Base-by-base conservation (phyloP, 2,888 invertebrate species). In the Habrosyne pyritoides region DNA sequence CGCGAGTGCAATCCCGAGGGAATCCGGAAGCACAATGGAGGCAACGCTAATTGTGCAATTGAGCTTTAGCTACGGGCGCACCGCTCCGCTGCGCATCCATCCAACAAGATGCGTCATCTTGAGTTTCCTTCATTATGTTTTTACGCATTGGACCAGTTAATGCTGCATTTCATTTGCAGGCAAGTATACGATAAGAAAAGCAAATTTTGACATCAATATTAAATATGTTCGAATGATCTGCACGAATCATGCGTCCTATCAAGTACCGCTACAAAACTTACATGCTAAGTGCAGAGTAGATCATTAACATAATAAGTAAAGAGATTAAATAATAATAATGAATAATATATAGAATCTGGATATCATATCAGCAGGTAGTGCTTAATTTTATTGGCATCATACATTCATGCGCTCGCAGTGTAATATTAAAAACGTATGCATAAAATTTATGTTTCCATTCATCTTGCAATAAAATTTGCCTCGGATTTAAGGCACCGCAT, bases 21-120 rank as follows among this genome's bases (percentile, higher is more conserved):
- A 90, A 87, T 89, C 90, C 88, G 89, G 88, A 89, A 89, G 82
- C 80, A 71, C 73, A 71, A 74, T 73, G 69, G 67, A 73, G 77
- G 74, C 75, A 80, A 75, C 80, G 71, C 77, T 87, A 86, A 89
- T 89, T 87, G 86, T 87, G 85, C 84, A 88, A 88, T 87, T 83
- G 85, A 83, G 81, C 79, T 82, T 84, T 82, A 81, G 83, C 73
- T 77, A 82, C 83, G 82, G 66, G 71, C 70, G 71, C 69, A 55
- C 66, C 58, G 69, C 66, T 64, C 55, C 67, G 64, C 56, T 64
- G 69, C 69, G 54, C 64, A 59, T 69, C 61, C 71, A 71, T 71
- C 63, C 64, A 65, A 58, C 56, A 67, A 66, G 57, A 71, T 67
- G 55, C 55, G 61, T 55, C 61, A 60, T 59, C 56, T 64, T 54